phyloP scores from a whole-genome alignment of 2,888 invertebrate genomes.

The Apomyelois bistriatella region DNA sequence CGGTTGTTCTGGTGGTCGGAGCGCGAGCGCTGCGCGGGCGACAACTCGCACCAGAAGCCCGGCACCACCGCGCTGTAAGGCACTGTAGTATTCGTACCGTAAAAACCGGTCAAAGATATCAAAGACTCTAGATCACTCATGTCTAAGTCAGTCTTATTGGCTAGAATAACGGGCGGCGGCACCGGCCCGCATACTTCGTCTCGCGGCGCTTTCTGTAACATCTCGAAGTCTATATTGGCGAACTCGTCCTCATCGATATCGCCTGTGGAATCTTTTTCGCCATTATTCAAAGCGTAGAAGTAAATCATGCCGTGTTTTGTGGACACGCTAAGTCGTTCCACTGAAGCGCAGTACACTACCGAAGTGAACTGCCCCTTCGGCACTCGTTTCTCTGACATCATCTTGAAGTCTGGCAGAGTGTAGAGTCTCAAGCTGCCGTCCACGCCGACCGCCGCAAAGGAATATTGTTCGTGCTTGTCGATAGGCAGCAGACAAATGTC shows the following conservation, averaged over 20 bases:
- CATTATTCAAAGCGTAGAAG: slow-evolving; percentile 88
- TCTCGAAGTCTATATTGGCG: slow-evolving; percentile 68
- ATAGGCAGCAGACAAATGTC: slow-evolving; percentile 85
- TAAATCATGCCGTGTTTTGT: slow-evolving; percentile 89
- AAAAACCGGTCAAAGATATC: slow-evolving; percentile 88
- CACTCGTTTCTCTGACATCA: slow-evolving; percentile 83
- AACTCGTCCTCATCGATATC: slow-evolving; percentile 86
- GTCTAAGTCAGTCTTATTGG: slow-evolving; percentile 80
- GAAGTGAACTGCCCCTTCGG: slow-evolving; percentile 88
- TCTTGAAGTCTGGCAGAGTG: slow-evolving; percentile 84
- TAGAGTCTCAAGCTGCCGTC: slow-evolving; percentile 88
- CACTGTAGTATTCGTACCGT: slow-evolving; percentile 76
- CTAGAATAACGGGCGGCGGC: slow-evolving; percentile 64
- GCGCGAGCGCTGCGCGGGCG: slow-evolving; percentile 93
- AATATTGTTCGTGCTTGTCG: slow-evolving; percentile 73
- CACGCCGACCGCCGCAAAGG: slow-evolving; percentile 86
- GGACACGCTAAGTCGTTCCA: slow-evolving; percentile 92
- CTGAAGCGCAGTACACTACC: slow-evolving; percentile 91
- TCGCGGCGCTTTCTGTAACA: slow-evolving; percentile 60
- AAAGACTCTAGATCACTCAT: slow-evolving; percentile 83
- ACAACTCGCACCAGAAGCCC: slow-evolving; percentile 95
- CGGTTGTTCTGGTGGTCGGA: slow-evolving; percentile 93
- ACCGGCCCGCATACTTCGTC: slow-evolving; percentile 54
- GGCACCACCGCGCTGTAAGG: slow-evolving; percentile 93
- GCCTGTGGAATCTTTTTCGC: slow-evolving; percentile 85